These are phyloP conservation scores for Bubo scandiacus DNA, from an alignment of 2,113 vertebrate species.

Conservation along the genomic window DNA sequence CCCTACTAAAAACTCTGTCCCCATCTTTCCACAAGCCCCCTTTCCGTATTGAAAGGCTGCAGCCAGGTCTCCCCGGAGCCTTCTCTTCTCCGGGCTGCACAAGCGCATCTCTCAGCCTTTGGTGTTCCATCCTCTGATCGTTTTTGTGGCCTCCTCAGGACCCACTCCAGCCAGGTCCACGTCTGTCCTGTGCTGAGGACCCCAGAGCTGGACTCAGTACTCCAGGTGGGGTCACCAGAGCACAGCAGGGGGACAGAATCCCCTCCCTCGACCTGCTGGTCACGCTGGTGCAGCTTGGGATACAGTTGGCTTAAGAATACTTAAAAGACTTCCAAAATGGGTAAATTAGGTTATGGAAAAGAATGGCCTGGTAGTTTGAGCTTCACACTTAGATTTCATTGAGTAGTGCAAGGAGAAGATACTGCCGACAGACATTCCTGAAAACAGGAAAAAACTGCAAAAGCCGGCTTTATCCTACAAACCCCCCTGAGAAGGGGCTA, in stretches of 20 bases:
- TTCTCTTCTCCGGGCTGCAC: not conserved
- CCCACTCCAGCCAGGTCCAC: not conserved
- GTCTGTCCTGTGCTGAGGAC: not conserved
- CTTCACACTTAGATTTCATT: not conserved
- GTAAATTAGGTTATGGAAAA: not conserved
- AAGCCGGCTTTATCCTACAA: not conserved
- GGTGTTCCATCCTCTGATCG: not conserved
- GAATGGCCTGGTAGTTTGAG: not conserved
- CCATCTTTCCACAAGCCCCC: too few species aligned
- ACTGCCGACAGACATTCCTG: not conserved
- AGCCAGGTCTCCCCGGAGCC: not conserved
- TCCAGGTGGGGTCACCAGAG: not conserved
- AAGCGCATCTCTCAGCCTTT: not conserved
- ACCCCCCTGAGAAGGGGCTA: not conserved
- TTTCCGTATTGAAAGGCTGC: not conserved
- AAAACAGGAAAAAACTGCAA: not conserved
- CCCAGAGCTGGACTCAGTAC: not conserved
- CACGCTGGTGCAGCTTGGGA: not conserved
- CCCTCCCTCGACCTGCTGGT: accelerated
- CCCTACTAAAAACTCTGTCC: too few species aligned
- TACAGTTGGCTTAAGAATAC: not conserved
- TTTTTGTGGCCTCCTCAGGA: too few species aligned
- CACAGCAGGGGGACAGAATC: not conserved
- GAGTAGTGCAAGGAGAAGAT: not conserved
- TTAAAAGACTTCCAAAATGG: not conserved